Percentiles rank a stretch among this genome's conserved stretches.
phyloP scores from a whole-genome alignment of 92 coral and sea anemone species.

The Heteractis magnifica region DNA sequence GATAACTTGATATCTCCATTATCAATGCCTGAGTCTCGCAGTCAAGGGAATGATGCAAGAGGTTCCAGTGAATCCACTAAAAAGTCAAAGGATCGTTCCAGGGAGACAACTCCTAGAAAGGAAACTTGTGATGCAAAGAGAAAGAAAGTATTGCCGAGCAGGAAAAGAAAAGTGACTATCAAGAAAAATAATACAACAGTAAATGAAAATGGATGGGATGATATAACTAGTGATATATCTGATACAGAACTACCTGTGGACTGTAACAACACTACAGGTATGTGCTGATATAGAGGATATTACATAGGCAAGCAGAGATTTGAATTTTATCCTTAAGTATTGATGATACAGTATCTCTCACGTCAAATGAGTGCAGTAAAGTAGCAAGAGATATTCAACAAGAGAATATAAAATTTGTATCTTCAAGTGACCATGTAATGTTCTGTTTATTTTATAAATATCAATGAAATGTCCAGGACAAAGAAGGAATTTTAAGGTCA shows the following conservation, averaged over 20 bases:
- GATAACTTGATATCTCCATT: not conserved
- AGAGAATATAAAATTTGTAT: no score
- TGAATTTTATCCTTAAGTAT: no score
- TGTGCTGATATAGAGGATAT: no score
- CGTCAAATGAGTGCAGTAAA: no score
- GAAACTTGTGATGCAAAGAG: not conserved
- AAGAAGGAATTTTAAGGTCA: no score
- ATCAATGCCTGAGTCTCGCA: not conserved
- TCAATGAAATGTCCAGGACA: no score
- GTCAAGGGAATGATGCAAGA: not conserved
- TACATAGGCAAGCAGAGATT: no score
- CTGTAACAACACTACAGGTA: not conserved
- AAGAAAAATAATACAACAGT: not conserved
- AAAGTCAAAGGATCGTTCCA: not conserved
- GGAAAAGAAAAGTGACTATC: constrained; percentile 16
- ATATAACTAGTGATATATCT: constrained; percentile 34
- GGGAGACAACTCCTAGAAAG: constrained; percentile 9
- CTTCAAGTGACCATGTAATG: no score
- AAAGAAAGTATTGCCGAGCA: not conserved
- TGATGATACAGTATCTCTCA: no score
- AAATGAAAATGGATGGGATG: constrained; percentile 7
- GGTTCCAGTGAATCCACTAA: not conserved
- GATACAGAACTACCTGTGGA: constrained; percentile 33
- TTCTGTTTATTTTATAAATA: no score
- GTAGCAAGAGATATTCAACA: no score